Base-by-base conservation (phyloP, 2,113 vertebrate species). In the Oophaga pumilio region DNA sequence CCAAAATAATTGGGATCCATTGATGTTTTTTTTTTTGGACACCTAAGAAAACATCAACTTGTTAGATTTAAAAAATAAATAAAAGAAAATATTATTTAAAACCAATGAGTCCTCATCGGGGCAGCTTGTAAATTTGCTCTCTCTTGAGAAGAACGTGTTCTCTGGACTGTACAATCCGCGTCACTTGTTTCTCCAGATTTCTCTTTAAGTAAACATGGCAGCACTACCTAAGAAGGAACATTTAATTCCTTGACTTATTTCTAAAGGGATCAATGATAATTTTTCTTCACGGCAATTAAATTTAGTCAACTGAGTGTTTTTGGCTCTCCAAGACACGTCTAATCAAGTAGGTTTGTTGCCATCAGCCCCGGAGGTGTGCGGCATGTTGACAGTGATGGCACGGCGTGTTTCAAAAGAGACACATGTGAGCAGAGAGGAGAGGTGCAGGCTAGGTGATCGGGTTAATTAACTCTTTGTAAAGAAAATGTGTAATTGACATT, bases 401-500 rank as follows among this genome's bases (percentile, higher is more conserved):
- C 43, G 64, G 81, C 43, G 49, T 69, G 62, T 53, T 83, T 83
- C 62, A 64, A n/a, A 52, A 66, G 43, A 83, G 62, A 68, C 81
- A 83, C 81, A 83, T 69, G 81, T 83, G 62, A 83, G 62, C 81
- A 53, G 81, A 83, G 62, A 83, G 81, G 81, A 83, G 62, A 83
- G 81, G 81, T 69, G 81, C 62, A 11, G 81, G 33, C 81, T 53
- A 52, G 81, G 81, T 83, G 81, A 83, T 83, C 81, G 11, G 81
- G 81, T 83, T 83, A 83, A 83, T 83, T 68, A 83, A 83, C 81
- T 83, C 81, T 83, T 83, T 83, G 81, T 69, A 83, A 64, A 26
- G 81, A 83, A 83, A 83, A 83, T 83, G 81, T 83, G 81, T 83
- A 69, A 83, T 83, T 83, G 81, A 83, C 81, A 83, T 83, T 83